These are phyloP conservation scores for Hyposoter dolosus DNA, from an alignment of 2,888 invertebrate genomes.

Conservation along the genomic window DNA sequence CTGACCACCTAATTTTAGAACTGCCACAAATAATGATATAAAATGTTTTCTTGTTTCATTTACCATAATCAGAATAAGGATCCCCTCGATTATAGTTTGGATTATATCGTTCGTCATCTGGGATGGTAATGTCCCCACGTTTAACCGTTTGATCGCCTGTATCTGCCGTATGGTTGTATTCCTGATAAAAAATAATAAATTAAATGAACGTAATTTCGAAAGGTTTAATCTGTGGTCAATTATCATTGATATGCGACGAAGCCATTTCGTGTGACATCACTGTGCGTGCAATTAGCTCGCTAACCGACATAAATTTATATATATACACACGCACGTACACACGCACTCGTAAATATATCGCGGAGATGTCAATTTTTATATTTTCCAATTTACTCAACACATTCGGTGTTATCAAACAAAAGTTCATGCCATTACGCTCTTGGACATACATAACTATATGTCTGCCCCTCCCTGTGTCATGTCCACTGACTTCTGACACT, in stretches of 20 bases:
- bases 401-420: conserved; percentile 50
- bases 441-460: not conserved
- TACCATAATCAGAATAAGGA: conserved; percentile 50
- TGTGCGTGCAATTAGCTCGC: conserved; percentile 24
- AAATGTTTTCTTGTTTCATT: not conserved
- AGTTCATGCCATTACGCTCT: conserved; percentile 36
- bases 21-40: not conserved
- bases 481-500: conserved; percentile 50
- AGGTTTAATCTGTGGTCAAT: conserved; percentile 25
- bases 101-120: conserved; percentile 46
- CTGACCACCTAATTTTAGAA: not conserved
- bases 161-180: conserved; percentile 68
- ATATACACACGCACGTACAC: not conserved
- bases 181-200: conserved; percentile 44
- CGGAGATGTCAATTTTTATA: not conserved
- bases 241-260: conserved; percentile 11
- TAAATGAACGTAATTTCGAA: not conserved
- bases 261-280: conserved; percentile 24
- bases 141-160: conserved; percentile 43
- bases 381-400: conserved; percentile 23
- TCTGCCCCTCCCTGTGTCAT: not conserved
- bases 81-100: conserved; percentile 20
- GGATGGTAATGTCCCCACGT: conserved; percentile 64
- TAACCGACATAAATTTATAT: not conserved
- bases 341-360: conserved; percentile 23